Evolutionary conservation across 2,113 vertebrate species (phyloP).

Genomic region (Tetraodon nigroviridis): DNA sequence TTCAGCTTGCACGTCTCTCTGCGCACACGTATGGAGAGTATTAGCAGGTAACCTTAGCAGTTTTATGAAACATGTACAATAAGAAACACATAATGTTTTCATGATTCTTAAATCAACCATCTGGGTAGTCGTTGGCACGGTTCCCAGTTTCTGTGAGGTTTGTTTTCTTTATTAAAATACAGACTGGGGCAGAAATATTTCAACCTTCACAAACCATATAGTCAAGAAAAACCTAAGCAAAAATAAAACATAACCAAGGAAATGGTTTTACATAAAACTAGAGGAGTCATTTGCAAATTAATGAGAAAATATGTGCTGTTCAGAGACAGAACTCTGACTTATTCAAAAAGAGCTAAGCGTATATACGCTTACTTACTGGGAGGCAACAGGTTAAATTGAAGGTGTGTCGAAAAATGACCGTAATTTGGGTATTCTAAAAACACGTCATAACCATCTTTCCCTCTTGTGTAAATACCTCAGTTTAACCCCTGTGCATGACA

Average conservation of each 20-base stretch:
- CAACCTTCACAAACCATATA: slow-evolving; percentile 41
- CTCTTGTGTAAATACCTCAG: slow-evolving; percentile 36
- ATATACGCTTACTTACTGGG: neutral
- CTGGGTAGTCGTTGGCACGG: slow-evolving; percentile 56
- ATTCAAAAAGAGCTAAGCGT: no score
- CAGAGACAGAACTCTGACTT: slow-evolving; percentile 19
- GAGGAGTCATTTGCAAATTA: slow-evolving; percentile 65
- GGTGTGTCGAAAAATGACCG: neutral
- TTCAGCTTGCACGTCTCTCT: slow-evolving; percentile 1
- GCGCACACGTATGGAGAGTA: slow-evolving; percentile 16
- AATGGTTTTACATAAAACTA: slow-evolving; percentile 49
- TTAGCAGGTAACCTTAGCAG: slow-evolving; percentile 28
- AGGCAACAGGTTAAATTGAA: neutral
- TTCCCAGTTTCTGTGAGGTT: slow-evolving; percentile 49
- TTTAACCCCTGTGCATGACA: slow-evolving; percentile 59
- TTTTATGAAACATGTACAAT: slow-evolving; percentile 55
- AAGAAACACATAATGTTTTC: slow-evolving; percentile 57
- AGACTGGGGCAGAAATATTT: slow-evolving; percentile 32
- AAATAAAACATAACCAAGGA: slow-evolving; percentile 50
- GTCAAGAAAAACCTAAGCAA: slow-evolving; percentile 7
- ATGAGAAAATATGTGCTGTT: slow-evolving; percentile 24
- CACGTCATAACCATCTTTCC: neutral
- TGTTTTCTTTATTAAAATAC: slow-evolving; percentile 57
- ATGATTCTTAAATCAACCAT: slow-evolving; percentile 63
- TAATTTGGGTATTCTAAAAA: slow-evolving; percentile 7